Percentiles rank a stretch among this genome's conserved stretches.
Conservation (phyloP, 2,888 invertebrate genomes). For the Colletes collaris region DNA sequence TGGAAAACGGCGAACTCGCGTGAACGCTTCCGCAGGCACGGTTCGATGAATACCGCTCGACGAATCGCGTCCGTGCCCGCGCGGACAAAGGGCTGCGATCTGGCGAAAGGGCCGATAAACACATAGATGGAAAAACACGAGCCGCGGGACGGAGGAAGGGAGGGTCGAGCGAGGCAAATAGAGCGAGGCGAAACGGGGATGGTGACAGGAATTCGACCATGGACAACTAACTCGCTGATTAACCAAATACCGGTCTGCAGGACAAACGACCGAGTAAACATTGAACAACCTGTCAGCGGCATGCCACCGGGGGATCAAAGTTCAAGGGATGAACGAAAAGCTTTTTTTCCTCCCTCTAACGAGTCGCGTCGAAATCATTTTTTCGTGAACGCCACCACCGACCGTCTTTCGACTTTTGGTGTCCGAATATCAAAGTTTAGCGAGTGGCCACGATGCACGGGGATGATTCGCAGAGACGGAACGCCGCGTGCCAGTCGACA, state of each 20-base stretch:
- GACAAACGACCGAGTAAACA: constrained; percentile 74
- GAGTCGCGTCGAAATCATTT: constrained; percentile 54
- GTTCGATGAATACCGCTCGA: constrained; percentile 64
- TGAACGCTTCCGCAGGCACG: constrained; percentile 54
- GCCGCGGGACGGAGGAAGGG: not conserved
- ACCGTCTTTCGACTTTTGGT: too few species aligned
- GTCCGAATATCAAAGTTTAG: too few species aligned
- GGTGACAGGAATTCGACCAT: constrained; percentile 67
- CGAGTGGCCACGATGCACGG: too few species aligned
- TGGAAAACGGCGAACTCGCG: constrained; percentile 41
- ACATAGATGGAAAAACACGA: constrained; percentile 39
- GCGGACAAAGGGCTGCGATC: constrained; percentile 39
- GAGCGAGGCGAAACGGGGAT: constrained; percentile 44
- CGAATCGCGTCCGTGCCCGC: constrained; percentile 46
- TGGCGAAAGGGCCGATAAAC: constrained; percentile 52
- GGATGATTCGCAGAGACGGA: not conserved
- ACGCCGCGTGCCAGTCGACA: constrained; percentile 13
- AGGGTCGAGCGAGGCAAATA: constrained; percentile 21
- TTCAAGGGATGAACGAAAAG: constrained; percentile 68
- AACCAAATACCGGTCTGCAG: constrained; percentile 75
- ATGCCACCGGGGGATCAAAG: constrained; percentile 72
- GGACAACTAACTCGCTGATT: constrained; percentile 78
- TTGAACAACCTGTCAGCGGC: constrained; percentile 71
- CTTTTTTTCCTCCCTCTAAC: constrained; percentile 46
- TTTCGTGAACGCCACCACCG: not conserved